A percentile compares a stretch with the other conserved stretches of the same genome.
Evolutionary conservation across 2,797 vertebrate species (phyloP).

Genomic region (Hapalemur alaotrensis): DNA sequence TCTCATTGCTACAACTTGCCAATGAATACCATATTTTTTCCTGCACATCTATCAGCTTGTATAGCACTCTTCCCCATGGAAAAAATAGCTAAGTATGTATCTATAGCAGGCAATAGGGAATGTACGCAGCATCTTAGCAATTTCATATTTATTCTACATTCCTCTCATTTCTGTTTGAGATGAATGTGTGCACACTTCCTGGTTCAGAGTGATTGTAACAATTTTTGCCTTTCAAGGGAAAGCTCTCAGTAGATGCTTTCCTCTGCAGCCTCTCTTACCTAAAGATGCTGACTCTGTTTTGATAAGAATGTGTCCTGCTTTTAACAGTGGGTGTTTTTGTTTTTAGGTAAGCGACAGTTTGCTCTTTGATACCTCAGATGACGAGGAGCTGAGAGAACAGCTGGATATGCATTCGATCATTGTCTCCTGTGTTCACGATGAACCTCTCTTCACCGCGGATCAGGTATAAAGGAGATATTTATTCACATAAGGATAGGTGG

Average conservation of each 20-base stretch:
- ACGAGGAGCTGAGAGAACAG: slow-evolving; percentile 97
- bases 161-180: neutral
- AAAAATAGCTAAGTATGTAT: neutral
- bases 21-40: neutral
- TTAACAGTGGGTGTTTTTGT: neutral
- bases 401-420: slow-evolving; percentile 99
- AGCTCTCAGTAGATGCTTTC: neutral
- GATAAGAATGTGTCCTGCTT: neutral
- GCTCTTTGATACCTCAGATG: slow-evolving; percentile 95
- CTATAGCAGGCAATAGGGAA: neutral
- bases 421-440: slow-evolving; percentile 94
- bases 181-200: neutral
- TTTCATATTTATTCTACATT: neutral
- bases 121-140: neutral
- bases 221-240: neutral
- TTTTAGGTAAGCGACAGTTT: slow-evolving; percentile 88
- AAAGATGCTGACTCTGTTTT: neutral
- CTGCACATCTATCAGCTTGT: neutral
- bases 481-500: neutral
- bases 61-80: neutral
- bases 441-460: slow-evolving; percentile 97
- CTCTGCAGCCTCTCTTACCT: neutral
- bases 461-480: slow-evolving; percentile 86
- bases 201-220: neutral
- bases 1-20: neutral